A percentile compares a stretch with the other conserved stretches of the same genome.
Evolutionary conservation across 2,113 vertebrate genomes (phyloP).

Genomic region (Xenus cinereus): DNA sequence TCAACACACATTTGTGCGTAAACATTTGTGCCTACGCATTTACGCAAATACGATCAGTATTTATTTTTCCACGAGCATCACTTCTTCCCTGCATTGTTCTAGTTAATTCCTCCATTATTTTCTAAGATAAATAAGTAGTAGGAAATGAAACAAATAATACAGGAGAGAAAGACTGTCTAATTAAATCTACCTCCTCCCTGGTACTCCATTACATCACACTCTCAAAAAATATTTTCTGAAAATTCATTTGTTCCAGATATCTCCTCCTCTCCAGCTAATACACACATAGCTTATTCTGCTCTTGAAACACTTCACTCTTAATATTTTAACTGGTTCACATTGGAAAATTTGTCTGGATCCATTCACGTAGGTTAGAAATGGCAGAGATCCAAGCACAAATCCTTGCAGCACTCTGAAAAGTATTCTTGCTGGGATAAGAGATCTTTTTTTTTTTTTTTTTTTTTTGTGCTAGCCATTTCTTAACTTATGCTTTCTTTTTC

Average conservation of each 20-base stretch:
- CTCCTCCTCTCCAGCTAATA: neutral
- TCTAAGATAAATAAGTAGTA: neutral
- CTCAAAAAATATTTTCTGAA: neutral
- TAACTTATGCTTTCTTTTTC: neutral
- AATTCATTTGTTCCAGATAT: neutral
- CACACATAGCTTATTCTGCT: neutral
- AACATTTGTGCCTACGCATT: neutral
- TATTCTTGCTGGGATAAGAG: neutral
- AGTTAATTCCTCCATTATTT: neutral
- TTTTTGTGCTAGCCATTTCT: neutral
- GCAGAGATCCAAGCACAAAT: neutral
- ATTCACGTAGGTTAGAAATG: neutral
- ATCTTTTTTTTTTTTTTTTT: neutral
- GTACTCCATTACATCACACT: neutral
- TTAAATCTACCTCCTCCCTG: neutral
- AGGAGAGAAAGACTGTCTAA: neutral
- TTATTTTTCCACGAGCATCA: neutral
- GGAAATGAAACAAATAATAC: neutral
- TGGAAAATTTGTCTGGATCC: neutral
- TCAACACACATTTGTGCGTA: neutral
- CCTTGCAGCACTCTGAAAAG: neutral
- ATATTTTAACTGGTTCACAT: neutral
- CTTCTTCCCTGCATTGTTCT: neutral
- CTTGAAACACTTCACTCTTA: neutral
- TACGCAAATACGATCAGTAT: neutral